Conservation (phyloP, 2,888 invertebrate species). For the Stenchaetothrips biformis region DNA sequence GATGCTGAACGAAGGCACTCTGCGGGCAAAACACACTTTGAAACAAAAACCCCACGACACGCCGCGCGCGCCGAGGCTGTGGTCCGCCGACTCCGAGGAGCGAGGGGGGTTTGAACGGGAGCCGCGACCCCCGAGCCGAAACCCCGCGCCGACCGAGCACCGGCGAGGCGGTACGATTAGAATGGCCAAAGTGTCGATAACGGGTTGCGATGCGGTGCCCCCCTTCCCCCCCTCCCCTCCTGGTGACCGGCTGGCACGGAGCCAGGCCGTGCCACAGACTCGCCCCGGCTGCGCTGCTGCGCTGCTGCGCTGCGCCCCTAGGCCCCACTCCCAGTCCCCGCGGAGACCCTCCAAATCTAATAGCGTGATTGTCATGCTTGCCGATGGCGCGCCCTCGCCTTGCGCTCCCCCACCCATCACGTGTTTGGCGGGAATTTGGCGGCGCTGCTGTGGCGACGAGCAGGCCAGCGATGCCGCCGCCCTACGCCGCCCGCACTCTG, state of each 20-base stretch:
- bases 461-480: background rate
- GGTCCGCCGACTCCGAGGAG: too few relatives aligned
- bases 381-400: background rate
- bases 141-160: too few relatives aligned
- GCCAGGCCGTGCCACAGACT: background rate
- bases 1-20: too few relatives aligned
- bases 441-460: background rate
- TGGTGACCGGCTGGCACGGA: background rate
- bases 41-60: too few relatives aligned
- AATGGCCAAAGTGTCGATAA: slow-evolving; percentile 16
- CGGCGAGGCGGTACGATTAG: background rate
- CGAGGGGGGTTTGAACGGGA: too few relatives aligned
- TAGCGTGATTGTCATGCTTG: background rate
- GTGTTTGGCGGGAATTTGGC: slow-evolving; percentile 2
- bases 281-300: background rate
- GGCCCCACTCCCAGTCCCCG: background rate
- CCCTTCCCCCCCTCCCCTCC: background rate
- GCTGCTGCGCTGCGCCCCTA: background rate
- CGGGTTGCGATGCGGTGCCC: slow-evolving; percentile 9
- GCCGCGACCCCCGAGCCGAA: too few relatives aligned
- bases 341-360: slow-evolving; percentile 12
- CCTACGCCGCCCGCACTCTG: background rate
- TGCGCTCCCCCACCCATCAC: background rate
- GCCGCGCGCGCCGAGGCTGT: too few relatives aligned
- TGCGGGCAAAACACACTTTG: too few relatives aligned